These are phyloP conservation scores for Hydrophis major DNA, from an alignment of 2,797 vertebrate genomes.

Conservation along the genomic window DNA sequence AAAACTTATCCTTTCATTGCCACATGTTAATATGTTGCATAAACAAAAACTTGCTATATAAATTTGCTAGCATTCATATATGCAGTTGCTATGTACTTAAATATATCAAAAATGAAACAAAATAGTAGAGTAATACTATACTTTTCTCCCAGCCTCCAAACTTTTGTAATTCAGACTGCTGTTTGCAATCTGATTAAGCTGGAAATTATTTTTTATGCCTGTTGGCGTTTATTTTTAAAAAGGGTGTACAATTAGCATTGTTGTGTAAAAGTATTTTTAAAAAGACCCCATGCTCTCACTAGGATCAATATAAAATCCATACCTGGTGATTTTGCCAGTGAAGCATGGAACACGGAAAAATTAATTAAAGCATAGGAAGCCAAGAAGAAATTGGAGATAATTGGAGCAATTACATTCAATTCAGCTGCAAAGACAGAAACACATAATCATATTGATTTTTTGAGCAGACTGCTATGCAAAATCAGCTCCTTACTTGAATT, in stretches of 20 bases:
- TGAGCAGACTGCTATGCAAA: not conserved
- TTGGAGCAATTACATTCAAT: constrained; percentile 93
- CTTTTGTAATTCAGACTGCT: not conserved
- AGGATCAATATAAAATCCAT: constrained; percentile 55
- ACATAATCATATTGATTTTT: constrained; percentile 25
- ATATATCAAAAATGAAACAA: not conserved
- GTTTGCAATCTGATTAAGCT: not conserved
- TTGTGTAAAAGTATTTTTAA: not conserved
- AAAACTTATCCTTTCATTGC: not conserved
- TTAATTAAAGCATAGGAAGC: constrained; percentile 98
- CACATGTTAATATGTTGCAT: not conserved
- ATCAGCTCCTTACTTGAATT: not conserved
- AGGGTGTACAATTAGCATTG: not conserved
- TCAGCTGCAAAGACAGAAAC: constrained; percentile 75
- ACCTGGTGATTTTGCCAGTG: constrained; percentile 99
- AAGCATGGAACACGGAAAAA: constrained; percentile 98
- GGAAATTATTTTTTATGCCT: not conserved
- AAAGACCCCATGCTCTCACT: not conserved
- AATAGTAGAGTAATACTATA: not conserved
- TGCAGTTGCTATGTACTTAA: not conserved
- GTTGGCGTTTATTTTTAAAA: not conserved
- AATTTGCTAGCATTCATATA: not conserved
- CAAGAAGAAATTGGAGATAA: constrained; percentile 99
- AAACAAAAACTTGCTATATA: not conserved
- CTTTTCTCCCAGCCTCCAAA: not conserved